phyloP scores from a whole-genome alignment of 2,888 invertebrate genomes.

The Cynaeus angustus region DNA sequence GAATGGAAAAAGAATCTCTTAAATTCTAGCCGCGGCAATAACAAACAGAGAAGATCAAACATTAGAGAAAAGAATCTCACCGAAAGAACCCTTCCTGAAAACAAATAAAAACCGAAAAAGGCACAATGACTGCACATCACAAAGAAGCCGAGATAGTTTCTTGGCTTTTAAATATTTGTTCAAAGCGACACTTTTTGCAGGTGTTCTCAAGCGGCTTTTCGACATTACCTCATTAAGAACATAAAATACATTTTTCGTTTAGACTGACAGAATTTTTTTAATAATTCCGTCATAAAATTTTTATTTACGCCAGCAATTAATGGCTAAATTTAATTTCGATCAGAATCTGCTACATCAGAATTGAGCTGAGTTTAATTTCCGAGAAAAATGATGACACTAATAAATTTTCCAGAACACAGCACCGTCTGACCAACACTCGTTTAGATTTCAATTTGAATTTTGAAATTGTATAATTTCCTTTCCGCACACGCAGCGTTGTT shows the following conservation, averaged over 20 bases:
- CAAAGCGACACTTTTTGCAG: slow-evolving; percentile 38
- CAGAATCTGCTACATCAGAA: too few relatives aligned
- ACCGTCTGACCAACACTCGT: not conserved
- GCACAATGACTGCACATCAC: slow-evolving; percentile 16
- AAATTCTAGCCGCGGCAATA: slow-evolving; percentile 53
- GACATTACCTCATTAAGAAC: not conserved
- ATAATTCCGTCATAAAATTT: too few relatives aligned
- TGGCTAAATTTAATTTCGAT: too few relatives aligned
- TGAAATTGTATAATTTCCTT: slow-evolving; percentile 1
- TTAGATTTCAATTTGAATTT: slow-evolving; percentile 4
- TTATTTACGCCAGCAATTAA: too few relatives aligned
- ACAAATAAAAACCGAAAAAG: slow-evolving; percentile 46
- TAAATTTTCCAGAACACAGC: not conserved
- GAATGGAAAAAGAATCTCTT: slow-evolving; percentile 50
- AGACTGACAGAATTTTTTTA: too few relatives aligned
- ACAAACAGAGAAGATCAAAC: slow-evolving; percentile 54
- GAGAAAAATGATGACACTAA: not conserved
- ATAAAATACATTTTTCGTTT: too few relatives aligned
- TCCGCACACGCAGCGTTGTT: not conserved
- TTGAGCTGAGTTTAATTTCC: too few relatives aligned
- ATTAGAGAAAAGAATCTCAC: slow-evolving; percentile 51
- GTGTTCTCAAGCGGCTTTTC: slow-evolving; percentile 6
- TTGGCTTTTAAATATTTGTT: slow-evolving; percentile 47
- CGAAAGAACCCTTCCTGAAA: slow-evolving; percentile 50
- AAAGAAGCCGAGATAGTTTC: slow-evolving; percentile 45